phyloP scores from a whole-genome alignment of 2,888 invertebrate genomes.

The Cosmopolites sordidus region DNA sequence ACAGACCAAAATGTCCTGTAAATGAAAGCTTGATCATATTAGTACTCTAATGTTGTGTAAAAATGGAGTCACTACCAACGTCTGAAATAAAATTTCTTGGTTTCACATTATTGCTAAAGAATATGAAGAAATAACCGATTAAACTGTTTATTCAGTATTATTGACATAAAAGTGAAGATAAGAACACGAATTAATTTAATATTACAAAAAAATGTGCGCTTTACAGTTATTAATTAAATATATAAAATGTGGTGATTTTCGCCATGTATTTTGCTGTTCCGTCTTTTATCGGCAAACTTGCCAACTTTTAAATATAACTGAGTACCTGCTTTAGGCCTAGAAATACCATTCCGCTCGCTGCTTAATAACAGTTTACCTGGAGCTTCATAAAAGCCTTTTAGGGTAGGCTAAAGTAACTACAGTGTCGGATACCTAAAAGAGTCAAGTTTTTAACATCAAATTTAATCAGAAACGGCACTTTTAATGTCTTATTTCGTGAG shows the following conservation, averaged over 20 bases:
- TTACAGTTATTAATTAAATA: slow-evolving; percentile 53
- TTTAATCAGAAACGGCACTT: not conserved
- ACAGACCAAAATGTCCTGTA: no score
- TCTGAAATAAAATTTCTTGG: no score
- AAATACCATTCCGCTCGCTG: not conserved
- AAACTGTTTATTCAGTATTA: no score
- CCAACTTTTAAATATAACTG: slow-evolving; percentile 30
- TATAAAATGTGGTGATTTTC: slow-evolving; percentile 46
- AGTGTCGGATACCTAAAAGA: not conserved
- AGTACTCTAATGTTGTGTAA: no score
- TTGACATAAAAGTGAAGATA: no score
- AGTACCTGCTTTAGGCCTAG: slow-evolving; percentile 1
- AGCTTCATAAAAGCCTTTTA: slow-evolving; percentile 1
- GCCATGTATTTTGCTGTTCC: slow-evolving; percentile 32
- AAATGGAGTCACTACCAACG: no score
- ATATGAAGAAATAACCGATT: no score
- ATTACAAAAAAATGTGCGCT: slow-evolving; percentile 53
- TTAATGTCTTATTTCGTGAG: no score
- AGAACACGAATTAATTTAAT: no score
- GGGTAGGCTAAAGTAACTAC: not conserved
- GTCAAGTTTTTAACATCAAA: not conserved
- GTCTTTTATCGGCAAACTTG: slow-evolving; percentile 36
- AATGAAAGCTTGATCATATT: no score
- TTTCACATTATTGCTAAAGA: no score
- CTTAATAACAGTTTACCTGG: not conserved